These are phyloP conservation scores for Phrynocephalus versicolor DNA, from an alignment of 2,113 vertebrate species.

Conservation along the genomic window DNA sequence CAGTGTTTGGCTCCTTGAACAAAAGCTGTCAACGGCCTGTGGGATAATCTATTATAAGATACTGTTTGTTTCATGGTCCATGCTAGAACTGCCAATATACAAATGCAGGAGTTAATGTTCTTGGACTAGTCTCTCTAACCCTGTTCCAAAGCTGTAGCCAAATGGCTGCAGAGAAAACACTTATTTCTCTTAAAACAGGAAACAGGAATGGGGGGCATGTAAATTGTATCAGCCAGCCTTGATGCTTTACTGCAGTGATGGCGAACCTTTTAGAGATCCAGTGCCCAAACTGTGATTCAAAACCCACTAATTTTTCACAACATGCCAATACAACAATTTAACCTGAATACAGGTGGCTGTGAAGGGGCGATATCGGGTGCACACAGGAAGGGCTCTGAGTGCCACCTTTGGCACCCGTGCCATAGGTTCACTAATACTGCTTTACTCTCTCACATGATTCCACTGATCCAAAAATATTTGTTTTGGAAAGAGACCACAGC, in stretches of 20 bases:
- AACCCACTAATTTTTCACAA: too few relatives aligned
- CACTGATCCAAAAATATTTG: neutral
- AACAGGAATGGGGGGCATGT: neutral
- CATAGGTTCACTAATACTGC: too few relatives aligned
- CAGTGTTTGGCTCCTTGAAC: neutral
- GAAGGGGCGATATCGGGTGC: too few relatives aligned
- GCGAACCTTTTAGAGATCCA: too few relatives aligned
- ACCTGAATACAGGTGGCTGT: too few relatives aligned
- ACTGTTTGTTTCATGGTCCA: fast-evolving
- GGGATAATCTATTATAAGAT: fast-evolving
- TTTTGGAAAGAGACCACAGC: conserved; percentile 3
- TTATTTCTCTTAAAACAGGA: neutral
- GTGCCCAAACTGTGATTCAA: too few relatives aligned
- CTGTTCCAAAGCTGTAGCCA: neutral
- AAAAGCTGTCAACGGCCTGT: neutral
- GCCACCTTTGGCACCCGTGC: too few relatives aligned
- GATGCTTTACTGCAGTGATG: neutral
- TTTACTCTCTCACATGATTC: neutral
- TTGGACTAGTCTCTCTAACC: neutral
- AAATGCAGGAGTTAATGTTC: neutral
- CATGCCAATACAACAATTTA: too few relatives aligned
- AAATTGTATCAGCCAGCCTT: neutral
- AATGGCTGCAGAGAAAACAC: neutral
- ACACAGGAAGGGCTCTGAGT: too few relatives aligned
- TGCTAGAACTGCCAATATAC: neutral